Base-by-base conservation (phyloP, 2,797 vertebrate genomes). In the Etheostoma nigrum region DNA sequence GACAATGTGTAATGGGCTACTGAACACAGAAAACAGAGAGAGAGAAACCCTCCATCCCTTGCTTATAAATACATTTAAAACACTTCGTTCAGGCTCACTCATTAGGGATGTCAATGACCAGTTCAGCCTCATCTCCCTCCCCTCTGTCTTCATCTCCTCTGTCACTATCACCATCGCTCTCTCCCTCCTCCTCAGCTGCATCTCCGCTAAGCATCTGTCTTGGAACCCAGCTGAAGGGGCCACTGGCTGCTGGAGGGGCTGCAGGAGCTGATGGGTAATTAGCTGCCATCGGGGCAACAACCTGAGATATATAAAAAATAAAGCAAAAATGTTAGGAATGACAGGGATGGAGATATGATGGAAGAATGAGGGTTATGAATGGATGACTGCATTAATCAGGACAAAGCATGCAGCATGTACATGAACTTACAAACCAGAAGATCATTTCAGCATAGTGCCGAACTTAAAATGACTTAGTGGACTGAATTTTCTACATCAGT, bases 21-120 rank as follows among this genome's bases (percentile, higher is more conserved):
- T 62, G 64, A 72, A 18, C 23, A 67, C 9, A 74, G 4, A 33
- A 33, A 33, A 33, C 33, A 33, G 1, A 33, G 33, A 33, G 33
- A 33, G 33, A 33, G 33, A 42, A 3, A 36, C 4, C 25, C 3
- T 66, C 7, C 47, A 58, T 25, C 42, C 1, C 16, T 25, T 53
- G 23, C 21, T 68, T 67, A 72, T 78, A 86, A 76, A 86, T 49
- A 79, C 60, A 74, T 48, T 52, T 19, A 57, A 54, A 62, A 75
- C 27, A 68, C 79, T 76, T 76, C 51, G 66, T 47, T 74, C 61
- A 45, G 60, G 66, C 49, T 96, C 91, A 96, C 89, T 96, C 95
- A 42, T 96, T 96, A 23, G 97, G 97, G 76, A 98, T 96, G 92
- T 98, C 97, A n/a, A 98, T 97, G 86, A 98, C 97, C 33, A 98